Evolutionary conservation across 35 echinoderm and acorn worm genomes (phyloP).

Genomic region (Acanthaster planci): DNA sequence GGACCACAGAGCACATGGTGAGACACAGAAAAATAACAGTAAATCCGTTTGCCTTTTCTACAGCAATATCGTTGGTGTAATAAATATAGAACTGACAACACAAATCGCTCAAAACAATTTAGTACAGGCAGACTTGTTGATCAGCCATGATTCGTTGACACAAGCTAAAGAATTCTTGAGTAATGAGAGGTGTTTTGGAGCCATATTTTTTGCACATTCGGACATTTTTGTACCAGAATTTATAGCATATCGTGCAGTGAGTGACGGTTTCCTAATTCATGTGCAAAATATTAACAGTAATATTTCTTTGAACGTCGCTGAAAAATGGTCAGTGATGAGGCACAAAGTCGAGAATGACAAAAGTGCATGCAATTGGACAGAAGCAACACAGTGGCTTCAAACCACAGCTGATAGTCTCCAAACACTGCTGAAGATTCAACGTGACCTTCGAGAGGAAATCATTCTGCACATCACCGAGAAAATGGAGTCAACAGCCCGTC

Average conservation of each 20-base stretch:
- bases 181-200: background rate
- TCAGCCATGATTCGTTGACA: background rate
- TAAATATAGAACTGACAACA: too few species aligned
- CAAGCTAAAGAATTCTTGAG: background rate
- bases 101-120: too few species aligned
- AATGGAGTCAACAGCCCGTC: background rate
- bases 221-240: background rate
- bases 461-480: background rate
- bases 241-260: background rate
- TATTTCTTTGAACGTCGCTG: background rate
- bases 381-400: background rate
- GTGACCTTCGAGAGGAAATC: background rate
- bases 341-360: background rate
- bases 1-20: background rate
- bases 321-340: background rate
- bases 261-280: background rate
- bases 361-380: background rate
- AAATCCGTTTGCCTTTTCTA: too few species aligned
- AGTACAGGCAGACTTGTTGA: background rate
- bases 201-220: background rate
- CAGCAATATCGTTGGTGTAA: too few species aligned
- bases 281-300: background rate
- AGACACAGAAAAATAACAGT: too few species aligned
- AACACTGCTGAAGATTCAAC: background rate
- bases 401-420: background rate